Evolutionary conservation across 2,888 invertebrate species (phyloP).

Genomic region (Coenonympha arcania): DNA sequence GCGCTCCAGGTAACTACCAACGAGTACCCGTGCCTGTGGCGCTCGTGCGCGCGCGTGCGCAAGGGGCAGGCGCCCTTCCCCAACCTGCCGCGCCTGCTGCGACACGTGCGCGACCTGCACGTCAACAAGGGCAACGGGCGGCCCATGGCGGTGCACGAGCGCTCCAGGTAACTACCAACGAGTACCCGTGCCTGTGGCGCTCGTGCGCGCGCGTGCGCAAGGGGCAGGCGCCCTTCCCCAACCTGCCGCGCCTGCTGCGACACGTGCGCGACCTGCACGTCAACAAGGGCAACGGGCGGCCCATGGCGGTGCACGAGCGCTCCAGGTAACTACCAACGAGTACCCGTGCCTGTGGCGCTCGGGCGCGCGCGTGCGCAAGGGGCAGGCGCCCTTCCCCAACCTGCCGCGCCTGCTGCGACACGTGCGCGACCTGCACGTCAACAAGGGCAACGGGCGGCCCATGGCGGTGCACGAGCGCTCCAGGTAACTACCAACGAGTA

Average conservation of each 20-base stretch:
- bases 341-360: constrained; percentile 86
- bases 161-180: constrained; percentile 83
- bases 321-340: no score
- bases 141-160: constrained; percentile 79
- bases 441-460: constrained; percentile 85
- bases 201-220: constrained; percentile 89
- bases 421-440: constrained; percentile 92
- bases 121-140: constrained; percentile 89
- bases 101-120: constrained; percentile 94
- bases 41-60: constrained; percentile 86
- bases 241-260: constrained; percentile 86
- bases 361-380: constrained; percentile 88
- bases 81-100: constrained; percentile 86
- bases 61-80: constrained; percentile 89
- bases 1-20: no score
- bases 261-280: constrained; percentile 95
- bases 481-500: constrained; percentile 84
- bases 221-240: constrained; percentile 74
- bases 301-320: constrained; percentile 79
- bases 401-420: constrained; percentile 89
- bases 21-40: no score
- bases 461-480: constrained; percentile 82
- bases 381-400: constrained; percentile 87
- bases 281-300: constrained; percentile 86
- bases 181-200: constrained; percentile 90